These are phyloP conservation scores for Escarpia spicata DNA, from an alignment of 2,888 invertebrate genomes.

Conservation along the genomic window DNA sequence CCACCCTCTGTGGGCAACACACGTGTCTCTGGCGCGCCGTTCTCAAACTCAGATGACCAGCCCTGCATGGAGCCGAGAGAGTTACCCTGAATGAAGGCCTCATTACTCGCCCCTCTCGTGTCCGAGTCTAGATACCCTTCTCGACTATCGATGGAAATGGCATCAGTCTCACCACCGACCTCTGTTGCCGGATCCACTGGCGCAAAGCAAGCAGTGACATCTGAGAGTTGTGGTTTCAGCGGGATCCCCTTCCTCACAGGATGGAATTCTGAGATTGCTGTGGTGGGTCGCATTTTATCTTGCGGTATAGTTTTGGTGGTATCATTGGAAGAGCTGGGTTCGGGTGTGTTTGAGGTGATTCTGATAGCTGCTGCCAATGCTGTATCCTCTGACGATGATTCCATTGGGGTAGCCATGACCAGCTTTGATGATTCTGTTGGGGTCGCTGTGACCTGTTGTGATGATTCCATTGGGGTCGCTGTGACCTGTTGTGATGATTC, in stretches of 20 bases:
- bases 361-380: background rate
- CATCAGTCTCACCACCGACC: background rate
- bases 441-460: too few relatives aligned
- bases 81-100: conserved; percentile 26
- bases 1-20: background rate
- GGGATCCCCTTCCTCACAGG: conserved; percentile 7
- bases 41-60: conserved; percentile 36
- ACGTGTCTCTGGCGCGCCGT: background rate
- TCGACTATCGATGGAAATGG: background rate
- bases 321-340: too few relatives aligned
- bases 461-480: too few relatives aligned
- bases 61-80: conserved; percentile 32
- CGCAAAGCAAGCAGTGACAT: conserved; percentile 21
- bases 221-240: conserved; percentile 22
- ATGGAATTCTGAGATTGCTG: conserved; percentile 6
- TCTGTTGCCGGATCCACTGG: conserved; percentile 27
- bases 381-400: background rate
- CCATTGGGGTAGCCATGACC: background rate
- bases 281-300: background rate
- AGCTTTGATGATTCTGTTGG: background rate
- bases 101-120: background rate
- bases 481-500: background rate
- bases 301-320: background rate
- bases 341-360: background rate
- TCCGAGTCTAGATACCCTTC: background rate